Evolutionary conservation across 2,797 vertebrate species (phyloP).

Genomic region (Alectoris magna): DNA sequence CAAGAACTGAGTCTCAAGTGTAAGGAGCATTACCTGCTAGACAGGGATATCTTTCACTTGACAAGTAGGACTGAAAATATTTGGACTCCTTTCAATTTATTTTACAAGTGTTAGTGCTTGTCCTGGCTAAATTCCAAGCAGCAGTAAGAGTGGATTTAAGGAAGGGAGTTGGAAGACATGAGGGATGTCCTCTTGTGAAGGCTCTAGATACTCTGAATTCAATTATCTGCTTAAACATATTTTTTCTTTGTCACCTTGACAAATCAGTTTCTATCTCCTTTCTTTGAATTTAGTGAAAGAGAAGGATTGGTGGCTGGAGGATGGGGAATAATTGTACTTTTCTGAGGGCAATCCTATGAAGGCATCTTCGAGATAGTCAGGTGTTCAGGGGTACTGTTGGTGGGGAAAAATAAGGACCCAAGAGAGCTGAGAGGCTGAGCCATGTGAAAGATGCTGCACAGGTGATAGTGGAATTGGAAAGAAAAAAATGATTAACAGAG

Average conservation of each 20-base stretch:
- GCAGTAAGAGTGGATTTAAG: not conserved
- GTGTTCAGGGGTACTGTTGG: not conserved
- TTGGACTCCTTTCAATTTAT: not conserved
- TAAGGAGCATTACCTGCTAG: not conserved
- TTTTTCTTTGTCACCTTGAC: not conserved
- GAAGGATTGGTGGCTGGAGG: not conserved
- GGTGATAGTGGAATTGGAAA: not conserved
- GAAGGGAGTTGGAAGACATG: not conserved
- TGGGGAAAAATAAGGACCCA: not conserved
- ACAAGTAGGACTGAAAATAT: not conserved
- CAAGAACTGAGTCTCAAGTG: not conserved
- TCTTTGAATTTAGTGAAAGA: not conserved
- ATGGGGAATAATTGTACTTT: not conserved
- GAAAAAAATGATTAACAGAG: not conserved
- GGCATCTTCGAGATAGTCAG: not conserved
- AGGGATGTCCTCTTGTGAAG: not conserved
- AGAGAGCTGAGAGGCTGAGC: not conserved
- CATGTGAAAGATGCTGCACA: not conserved
- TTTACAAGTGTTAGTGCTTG: not conserved
- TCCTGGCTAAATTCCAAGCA: not conserved
- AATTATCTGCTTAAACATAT: not conserved
- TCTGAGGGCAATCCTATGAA: not conserved
- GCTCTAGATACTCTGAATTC: not conserved
- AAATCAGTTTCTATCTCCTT: not conserved
- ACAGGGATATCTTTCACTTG: not conserved